Percentiles rank a stretch among this genome's conserved stretches.
These are phyloP conservation scores for Platycnemis pennipes DNA, from an alignment of 2,888 invertebrate genomes.

Conservation along the genomic window DNA sequence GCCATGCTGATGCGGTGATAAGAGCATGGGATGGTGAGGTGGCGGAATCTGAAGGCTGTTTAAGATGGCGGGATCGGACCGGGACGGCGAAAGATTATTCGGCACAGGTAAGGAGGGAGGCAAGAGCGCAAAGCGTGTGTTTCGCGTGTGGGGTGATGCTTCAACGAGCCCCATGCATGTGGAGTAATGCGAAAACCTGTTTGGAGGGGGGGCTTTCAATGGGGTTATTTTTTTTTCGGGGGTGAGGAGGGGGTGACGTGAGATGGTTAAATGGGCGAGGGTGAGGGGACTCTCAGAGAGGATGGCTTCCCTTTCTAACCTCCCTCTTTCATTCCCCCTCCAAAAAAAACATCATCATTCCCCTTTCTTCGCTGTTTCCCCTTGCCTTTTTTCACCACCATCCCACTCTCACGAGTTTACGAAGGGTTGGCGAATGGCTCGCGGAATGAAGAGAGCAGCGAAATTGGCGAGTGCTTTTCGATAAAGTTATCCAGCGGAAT, in stretches of 20 bases:
- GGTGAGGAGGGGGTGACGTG: background rate
- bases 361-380: background rate
- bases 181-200: slow-evolving; percentile 61
- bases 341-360: background rate
- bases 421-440: background rate
- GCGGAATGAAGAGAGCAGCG: slow-evolving; percentile 41
- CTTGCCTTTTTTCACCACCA: background rate
- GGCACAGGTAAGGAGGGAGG: background rate
- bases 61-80: too few species aligned
- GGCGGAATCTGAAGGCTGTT: too few species aligned
- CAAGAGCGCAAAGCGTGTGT: slow-evolving; percentile 31
- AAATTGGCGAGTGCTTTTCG: slow-evolving; percentile 38
- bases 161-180: slow-evolving; percentile 43
- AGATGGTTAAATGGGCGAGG: background rate
- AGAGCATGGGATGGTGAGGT: background rate
- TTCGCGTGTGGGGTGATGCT: background rate
- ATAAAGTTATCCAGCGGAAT: slow-evolving; percentile 46
- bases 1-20: slow-evolving; percentile 59
- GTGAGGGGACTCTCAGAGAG: background rate
- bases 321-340: background rate
- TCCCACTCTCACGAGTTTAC: background rate
- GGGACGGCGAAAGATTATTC: slow-evolving; percentile 1
- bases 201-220: slow-evolving; percentile 14
- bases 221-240: background rate
- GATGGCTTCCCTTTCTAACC: background rate